phyloP scores from a whole-genome alignment of 2,113 vertebrate species.

The Emydura subglobosa region DNA sequence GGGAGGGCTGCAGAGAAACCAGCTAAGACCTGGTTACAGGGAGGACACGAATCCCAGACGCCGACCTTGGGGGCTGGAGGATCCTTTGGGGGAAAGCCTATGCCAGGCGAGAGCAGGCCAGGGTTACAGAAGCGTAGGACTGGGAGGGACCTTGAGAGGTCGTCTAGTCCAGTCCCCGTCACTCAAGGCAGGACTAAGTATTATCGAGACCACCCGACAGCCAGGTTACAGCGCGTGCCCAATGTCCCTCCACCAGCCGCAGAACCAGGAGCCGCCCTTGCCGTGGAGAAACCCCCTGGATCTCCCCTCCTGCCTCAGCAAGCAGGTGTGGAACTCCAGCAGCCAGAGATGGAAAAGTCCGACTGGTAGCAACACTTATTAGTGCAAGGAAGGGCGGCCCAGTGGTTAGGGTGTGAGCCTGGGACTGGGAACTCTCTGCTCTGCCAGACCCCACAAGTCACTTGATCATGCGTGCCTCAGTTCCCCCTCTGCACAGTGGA shows the following conservation, averaged over 20 bases:
- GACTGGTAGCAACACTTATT: background rate
- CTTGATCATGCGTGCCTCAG: background rate
- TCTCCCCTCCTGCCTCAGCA: background rate
- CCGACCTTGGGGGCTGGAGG: background rate
- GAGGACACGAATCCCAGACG: background rate
- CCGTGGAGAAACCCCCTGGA: rapidly evolving
- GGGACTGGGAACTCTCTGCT: background rate
- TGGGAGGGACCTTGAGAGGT: background rate
- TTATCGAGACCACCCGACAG: no score
- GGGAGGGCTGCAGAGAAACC: background rate
- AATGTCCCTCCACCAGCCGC: rapidly evolving
- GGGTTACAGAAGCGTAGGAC: background rate
- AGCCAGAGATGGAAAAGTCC: background rate
- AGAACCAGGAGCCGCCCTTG: background rate
- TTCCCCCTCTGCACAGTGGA: background rate
- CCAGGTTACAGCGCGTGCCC: background rate
- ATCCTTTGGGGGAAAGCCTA: background rate
- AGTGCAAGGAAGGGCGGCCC: constrained; percentile 59
- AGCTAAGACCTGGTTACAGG: background rate
- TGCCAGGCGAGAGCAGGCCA: background rate
- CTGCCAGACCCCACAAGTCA: background rate
- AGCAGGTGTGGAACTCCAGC: background rate
- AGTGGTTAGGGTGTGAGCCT: background rate
- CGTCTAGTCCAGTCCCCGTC: no score
- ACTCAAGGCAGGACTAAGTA: no score